phyloP scores from a whole-genome alignment of 2,113 vertebrate species.

The Sus scrofa region DNA sequence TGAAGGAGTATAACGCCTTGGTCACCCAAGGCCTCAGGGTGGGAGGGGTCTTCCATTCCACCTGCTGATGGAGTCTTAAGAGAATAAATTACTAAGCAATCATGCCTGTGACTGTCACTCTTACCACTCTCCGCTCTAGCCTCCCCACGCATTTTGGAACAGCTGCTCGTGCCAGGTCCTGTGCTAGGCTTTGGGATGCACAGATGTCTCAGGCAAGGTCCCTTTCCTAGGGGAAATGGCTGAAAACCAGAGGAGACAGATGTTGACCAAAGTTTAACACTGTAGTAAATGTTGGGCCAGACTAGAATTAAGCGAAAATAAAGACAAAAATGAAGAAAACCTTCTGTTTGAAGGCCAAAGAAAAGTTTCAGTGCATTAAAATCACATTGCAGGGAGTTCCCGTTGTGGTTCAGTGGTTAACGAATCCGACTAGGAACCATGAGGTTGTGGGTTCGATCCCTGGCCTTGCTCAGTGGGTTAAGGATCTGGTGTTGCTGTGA shows the following conservation, averaged over 20 bases:
- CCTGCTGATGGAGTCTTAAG: constrained; percentile 89
- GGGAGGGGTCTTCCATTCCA: constrained; percentile 98
- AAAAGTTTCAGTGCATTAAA: constrained; percentile 45
- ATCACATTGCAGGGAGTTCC: not conserved
- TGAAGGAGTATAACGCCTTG: constrained; percentile 94
- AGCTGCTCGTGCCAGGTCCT: not conserved
- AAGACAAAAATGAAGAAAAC: constrained; percentile 47
- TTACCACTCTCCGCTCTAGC: not conserved
- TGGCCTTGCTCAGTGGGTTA: too few species aligned
- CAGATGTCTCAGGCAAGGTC: not conserved
- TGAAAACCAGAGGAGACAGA: not conserved
- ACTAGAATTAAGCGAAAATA: not conserved
- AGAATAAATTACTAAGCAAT: constrained; percentile 67
- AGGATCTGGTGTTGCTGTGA: too few species aligned
- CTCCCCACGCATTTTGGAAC: constrained; percentile 4
- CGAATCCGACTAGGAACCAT: too few species aligned
- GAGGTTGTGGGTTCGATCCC: too few species aligned
- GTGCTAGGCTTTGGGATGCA: not conserved
- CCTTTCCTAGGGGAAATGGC: not conserved
- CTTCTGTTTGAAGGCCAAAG: constrained; percentile 29
- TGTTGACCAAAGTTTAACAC: not conserved
- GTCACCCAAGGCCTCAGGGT: constrained; percentile 91
- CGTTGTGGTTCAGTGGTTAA: too few species aligned
- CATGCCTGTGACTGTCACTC: not conserved
- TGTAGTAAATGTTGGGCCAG: not conserved